phyloP scores from a whole-genome alignment of 2,113 vertebrate genomes.

The Coptodon bakossiorum region DNA sequence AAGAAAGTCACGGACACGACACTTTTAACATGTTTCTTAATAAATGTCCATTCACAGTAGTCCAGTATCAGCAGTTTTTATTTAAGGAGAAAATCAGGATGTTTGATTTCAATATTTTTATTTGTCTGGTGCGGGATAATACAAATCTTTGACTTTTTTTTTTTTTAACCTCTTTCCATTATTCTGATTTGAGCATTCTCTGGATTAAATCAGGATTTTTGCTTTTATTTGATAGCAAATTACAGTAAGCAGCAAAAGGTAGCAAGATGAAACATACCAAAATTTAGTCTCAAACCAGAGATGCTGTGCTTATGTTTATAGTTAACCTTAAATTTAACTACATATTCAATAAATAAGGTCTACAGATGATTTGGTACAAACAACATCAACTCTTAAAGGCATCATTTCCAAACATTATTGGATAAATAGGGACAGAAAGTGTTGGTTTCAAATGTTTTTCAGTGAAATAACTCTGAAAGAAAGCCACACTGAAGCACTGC shows the following conservation, averaged over 20 bases:
- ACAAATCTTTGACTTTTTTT: neutral
- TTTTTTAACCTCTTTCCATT: neutral
- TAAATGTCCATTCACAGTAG: neutral
- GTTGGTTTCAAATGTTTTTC: constrained; percentile 1
- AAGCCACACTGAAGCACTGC: constrained; percentile 33
- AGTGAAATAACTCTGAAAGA: neutral
- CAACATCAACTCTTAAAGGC: neutral
- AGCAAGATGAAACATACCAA: neutral
- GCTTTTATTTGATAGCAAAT: neutral
- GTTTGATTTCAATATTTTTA: neutral
- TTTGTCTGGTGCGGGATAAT: neutral
- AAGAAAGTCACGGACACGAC: neutral
- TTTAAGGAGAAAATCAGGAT: neutral
- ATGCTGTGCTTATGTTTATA: neutral
- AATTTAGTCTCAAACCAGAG: neutral
- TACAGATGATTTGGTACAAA: neutral
- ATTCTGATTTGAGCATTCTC: fast-evolving
- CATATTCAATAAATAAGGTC: neutral
- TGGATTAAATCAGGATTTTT: neutral
- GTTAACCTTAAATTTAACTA: neutral
- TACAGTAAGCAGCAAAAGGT: neutral
- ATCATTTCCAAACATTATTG: neutral
- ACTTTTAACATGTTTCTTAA: neutral
- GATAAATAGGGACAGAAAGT: neutral
- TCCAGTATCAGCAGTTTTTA: neutral